phyloP scores from a whole-genome alignment of 2,113 vertebrate species.

The Callipepla californica region DNA sequence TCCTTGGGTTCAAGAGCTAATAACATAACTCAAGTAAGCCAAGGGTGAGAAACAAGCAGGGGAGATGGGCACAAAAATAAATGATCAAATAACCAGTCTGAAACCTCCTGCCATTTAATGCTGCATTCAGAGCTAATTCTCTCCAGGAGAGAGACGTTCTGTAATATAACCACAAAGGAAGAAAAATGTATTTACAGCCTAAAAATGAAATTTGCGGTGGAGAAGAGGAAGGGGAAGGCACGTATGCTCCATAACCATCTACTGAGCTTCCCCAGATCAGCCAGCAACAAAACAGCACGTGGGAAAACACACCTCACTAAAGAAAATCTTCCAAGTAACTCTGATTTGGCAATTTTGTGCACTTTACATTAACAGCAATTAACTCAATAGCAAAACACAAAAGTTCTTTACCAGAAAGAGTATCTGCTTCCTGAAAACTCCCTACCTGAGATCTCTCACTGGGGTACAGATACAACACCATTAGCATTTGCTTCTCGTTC shows the following conservation, averaged over 20 bases:
- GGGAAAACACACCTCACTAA: not conserved
- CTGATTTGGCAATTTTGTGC: not conserved
- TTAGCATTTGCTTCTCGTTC: not conserved
- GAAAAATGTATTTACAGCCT: not conserved
- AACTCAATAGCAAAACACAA: not conserved
- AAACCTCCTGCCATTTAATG: not conserved
- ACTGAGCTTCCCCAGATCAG: not conserved
- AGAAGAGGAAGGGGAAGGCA: not conserved
- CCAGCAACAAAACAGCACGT: not conserved
- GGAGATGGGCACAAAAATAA: not conserved
- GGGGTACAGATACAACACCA: not conserved
- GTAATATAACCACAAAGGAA: not conserved
- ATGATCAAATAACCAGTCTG: not conserved
- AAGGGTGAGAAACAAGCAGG: not conserved
- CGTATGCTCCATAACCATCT: not conserved
- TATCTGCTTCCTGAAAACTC: slow-evolving; percentile 33
- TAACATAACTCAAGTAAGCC: too few relatives aligned
- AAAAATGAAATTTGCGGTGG: not conserved
- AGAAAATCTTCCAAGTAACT: not conserved
- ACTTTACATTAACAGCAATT: slow-evolving; percentile 23
- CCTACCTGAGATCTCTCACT: not conserved
- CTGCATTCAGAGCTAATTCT: not conserved
- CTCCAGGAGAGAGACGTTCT: not conserved
- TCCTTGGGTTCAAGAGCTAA: not conserved
- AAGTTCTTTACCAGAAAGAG: slow-evolving; percentile 14